Percentiles rank a stretch among this genome's conserved stretches.
phyloP scores from a whole-genome alignment of 2,797 vertebrate genomes.

The Hipposideros larvatus region DNA sequence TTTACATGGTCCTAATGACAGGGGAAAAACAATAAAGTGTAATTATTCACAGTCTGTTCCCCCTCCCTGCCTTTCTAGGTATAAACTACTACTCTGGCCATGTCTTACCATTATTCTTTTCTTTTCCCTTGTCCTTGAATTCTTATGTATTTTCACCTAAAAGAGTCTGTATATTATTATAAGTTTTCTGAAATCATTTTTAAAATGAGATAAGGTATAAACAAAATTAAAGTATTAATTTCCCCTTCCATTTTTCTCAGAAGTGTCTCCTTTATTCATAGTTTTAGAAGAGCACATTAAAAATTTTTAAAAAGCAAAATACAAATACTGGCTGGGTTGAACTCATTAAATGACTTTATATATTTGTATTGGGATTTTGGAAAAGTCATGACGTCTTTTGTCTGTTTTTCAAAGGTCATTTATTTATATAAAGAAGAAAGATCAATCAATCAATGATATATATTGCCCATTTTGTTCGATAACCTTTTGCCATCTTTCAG shows the following conservation, averaged over 20 bases:
- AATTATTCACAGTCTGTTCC: not conserved
- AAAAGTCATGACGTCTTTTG: no score
- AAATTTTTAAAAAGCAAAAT: not conserved
- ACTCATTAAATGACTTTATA: not conserved
- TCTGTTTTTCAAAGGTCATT: no score
- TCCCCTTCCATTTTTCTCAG: not conserved
- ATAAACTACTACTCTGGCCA: not conserved
- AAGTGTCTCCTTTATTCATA: not conserved
- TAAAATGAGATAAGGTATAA: not conserved
- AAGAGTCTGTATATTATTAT: not conserved
- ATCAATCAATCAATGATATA: no score
- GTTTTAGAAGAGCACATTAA: constrained; percentile 30
- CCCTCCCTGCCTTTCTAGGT: not conserved
- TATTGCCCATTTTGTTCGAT: no score
- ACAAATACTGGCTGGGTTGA: not conserved
- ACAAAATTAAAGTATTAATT: not conserved
- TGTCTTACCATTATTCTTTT: constrained; percentile 1
- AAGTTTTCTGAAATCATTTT: not conserved
- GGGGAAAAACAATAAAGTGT: not conserved
- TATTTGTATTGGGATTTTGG: not conserved
- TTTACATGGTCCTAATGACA: not conserved
- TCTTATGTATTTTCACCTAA: not conserved
- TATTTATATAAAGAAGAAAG: no score
- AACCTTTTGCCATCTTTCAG: no score
- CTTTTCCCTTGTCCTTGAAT: constrained; percentile 22